Conservation (phyloP, 2,113 vertebrate genomes). For the Nannospalax galili region DNA sequence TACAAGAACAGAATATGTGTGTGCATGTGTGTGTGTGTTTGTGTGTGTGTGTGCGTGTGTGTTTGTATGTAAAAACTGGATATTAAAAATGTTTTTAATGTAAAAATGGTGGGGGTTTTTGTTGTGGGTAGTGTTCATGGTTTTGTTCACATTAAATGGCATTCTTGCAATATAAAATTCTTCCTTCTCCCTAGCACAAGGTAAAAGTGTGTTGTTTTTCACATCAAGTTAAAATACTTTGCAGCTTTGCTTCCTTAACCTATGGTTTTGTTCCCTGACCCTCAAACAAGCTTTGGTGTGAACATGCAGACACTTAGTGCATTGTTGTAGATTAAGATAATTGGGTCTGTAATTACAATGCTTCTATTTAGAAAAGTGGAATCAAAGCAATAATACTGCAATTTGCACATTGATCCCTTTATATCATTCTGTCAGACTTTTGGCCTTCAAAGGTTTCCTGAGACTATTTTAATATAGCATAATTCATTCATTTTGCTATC, state of each 20-base stretch:
- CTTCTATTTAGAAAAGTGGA: conserved; percentile 61
- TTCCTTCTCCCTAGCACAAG: background rate
- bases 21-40: background rate
- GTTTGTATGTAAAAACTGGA: background rate
- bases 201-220: background rate
- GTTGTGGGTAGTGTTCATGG: background rate
- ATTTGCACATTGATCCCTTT: conserved; percentile 74
- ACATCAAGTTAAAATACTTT: conserved; percentile 36
- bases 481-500: conserved; percentile 65
- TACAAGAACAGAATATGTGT: background rate
- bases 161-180: background rate
- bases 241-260: conserved; percentile 45
- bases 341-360: conserved; percentile 68
- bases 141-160: background rate
- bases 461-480: conserved; percentile 53
- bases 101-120: background rate
- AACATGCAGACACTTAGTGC: background rate
- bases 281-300: conserved; percentile 60
- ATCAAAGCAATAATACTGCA: conserved; percentile 66
- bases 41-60: background rate
- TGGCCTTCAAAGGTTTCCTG: conserved; percentile 67
- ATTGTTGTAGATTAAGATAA: conserved; percentile 69
- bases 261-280: conserved; percentile 55
- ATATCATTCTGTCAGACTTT: conserved; percentile 73
- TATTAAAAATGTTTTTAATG: background rate